phyloP scores from a whole-genome alignment of 2,888 invertebrate genomes.

The Neoaliturus tenellus region DNA sequence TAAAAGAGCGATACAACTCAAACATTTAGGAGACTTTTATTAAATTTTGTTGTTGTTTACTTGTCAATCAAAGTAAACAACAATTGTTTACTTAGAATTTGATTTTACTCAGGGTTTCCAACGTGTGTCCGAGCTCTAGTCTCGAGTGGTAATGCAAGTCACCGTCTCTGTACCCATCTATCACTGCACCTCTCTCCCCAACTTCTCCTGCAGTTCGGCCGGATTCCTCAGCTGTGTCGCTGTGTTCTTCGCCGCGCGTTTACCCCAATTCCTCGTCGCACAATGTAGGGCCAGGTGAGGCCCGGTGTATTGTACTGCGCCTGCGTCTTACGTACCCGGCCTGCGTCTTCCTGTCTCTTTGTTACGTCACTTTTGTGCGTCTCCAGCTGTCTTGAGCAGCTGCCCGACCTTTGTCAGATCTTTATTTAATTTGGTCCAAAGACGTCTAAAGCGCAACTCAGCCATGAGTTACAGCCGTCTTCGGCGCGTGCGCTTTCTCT shows the following conservation, averaged over 20 bases:
- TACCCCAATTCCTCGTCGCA: not conserved
- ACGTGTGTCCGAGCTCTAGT: no score
- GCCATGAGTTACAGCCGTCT: constrained; percentile 24
- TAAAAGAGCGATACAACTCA: no score
- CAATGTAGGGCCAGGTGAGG: not conserved
- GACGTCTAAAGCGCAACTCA: not conserved
- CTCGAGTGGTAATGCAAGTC: no score
- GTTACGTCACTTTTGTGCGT: constrained; percentile 33
- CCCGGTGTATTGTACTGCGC: not conserved
- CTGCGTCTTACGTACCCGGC: not conserved
- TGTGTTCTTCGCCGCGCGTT: not conserved
- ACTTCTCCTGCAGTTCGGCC: not conserved
- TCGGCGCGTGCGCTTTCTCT: not conserved
- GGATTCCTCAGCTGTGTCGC: not conserved
- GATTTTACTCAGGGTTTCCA: no score
- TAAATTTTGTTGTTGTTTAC: no score
- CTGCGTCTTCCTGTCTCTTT: constrained; percentile 12
- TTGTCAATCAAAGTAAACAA: no score
- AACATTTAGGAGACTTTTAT: no score
- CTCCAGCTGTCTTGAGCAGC: constrained; percentile 17
- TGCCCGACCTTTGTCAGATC: constrained; percentile 23
- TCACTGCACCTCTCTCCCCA: not conserved
- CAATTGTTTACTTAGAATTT: no score
- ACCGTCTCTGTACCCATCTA: no score
- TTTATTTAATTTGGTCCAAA: constrained; percentile 20